Evolutionary conservation across 1,140 invertebrate genomes (phyloP), one percentile per base, ranked within the genome.

Genomic region (Centruroides vittatus): DNA sequence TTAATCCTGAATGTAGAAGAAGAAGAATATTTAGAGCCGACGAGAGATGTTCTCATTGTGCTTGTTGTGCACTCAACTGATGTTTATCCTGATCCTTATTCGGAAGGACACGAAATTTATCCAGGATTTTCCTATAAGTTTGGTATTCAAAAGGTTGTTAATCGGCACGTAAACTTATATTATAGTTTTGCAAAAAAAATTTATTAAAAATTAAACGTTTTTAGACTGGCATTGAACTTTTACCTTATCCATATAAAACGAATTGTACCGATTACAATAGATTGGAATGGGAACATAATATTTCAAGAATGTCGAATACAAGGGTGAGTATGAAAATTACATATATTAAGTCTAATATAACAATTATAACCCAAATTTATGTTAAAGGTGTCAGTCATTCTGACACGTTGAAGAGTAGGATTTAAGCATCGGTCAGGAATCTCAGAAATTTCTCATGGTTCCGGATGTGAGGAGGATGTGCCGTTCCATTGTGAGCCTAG

Each of bases 41-140:
- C 58, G 35, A 35, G 61, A 4, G 61, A 62, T 10, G 61, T 57
- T 0, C 51, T 57, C 2, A 48, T 62, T 6, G 53, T 58, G 0
- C 57, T 62, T 23, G 59, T 57, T 46, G 55, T 62, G 13, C 61
- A 62, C 23, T 55, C 57, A 50, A 57, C 61, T 0, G 61, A 62
- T n/a, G 61, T 58, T 4, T 62, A 62, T 51, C 61, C 61, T 1
- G 61, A 62, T 56, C 61, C 61, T 35, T 62, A 59, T n/a, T 58
- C 61, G 5, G 61, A 62, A 11, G 61, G 61, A 23, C 58, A 57
- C 4, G 61, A 62, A 56, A 57, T 62, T 4, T 59, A 58, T 6
- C 61, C 61, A 6, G 61, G 61, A 35, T 59, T 59, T 36, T 49
- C 61, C 0, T 62, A 62, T 34, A 62, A 59, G n/a, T 62, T 62